Percentiles rank a stretch among this genome's conserved stretches.
phyloP scores from a whole-genome alignment of 2,113 vertebrate species.

The Myotis yumanensis region DNA sequence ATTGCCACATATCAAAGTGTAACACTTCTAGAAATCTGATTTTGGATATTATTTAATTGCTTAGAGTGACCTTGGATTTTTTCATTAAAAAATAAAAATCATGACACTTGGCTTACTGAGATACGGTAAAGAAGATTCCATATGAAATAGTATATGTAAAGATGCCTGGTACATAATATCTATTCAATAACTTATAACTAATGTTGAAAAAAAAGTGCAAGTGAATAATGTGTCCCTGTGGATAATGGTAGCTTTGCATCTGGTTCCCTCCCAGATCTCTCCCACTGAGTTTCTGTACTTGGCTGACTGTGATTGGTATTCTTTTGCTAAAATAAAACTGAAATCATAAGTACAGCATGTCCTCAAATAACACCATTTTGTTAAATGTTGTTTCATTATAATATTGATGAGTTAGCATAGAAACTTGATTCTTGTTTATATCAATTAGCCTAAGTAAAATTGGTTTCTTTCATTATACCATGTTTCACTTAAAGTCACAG shows the following conservation, averaged over 20 bases:
- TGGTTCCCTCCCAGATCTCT: neutral
- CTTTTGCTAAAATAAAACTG: neutral
- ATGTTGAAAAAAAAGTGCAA: neutral
- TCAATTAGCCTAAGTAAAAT: neutral
- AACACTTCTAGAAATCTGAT: neutral
- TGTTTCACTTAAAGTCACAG: neutral
- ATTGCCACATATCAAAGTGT: neutral
- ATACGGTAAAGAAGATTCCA: neutral
- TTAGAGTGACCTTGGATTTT: neutral
- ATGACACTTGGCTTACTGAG: neutral
- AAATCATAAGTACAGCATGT: neutral
- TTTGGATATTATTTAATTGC: neutral
- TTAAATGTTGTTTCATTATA: neutral
- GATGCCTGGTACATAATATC: neutral
- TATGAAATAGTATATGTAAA: neutral
- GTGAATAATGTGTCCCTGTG: too few species aligned
- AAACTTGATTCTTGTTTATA: neutral
- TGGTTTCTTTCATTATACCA: neutral
- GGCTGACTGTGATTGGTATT: neutral
- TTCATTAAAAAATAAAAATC: neutral
- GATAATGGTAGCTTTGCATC: neutral
- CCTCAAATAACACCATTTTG: neutral
- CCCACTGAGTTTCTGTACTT: neutral
- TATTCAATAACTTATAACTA: slow-evolving; percentile 22
- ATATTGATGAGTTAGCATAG: neutral